Percentiles rank a stretch among this genome's conserved stretches.
These are phyloP conservation scores for Cepaea nemoralis DNA, from an alignment of 1,140 invertebrate genomes.

Conservation along the genomic window DNA sequence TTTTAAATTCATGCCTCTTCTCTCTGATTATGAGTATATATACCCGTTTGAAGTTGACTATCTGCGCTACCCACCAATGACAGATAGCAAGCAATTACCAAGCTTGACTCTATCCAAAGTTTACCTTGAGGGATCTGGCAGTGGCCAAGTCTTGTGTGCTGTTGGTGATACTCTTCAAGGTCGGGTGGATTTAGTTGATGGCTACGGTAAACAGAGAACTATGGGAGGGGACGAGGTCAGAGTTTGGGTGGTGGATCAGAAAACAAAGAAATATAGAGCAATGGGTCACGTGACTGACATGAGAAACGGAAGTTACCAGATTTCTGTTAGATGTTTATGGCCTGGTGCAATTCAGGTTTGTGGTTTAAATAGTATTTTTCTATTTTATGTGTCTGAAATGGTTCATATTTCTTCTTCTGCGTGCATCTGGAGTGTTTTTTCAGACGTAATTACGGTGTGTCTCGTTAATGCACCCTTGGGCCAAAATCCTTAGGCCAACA, in stretches of 20 bases:
- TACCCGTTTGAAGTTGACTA: constrained; percentile 13
- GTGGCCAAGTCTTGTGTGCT: neutral
- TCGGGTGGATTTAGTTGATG: neutral
- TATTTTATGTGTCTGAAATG: too few species aligned
- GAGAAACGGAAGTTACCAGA: constrained; percentile 31
- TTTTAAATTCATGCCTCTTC: neutral
- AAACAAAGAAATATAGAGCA: neutral
- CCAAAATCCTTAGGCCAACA: too few species aligned
- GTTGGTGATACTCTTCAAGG: neutral
- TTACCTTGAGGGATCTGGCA: neutral
- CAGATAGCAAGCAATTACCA: constrained; percentile 7
- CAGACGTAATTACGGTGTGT: too few species aligned
- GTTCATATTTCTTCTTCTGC: too few species aligned
- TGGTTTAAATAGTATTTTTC: too few species aligned
- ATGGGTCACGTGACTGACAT: constrained; percentile 13
- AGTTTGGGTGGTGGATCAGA: constrained; percentile 10
- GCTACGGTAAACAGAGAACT: constrained; percentile 16
- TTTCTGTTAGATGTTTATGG: constrained; percentile 18
- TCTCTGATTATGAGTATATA: neutral
- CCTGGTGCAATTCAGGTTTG: neutral
- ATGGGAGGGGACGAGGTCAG: constrained; percentile 23
- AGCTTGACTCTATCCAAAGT: neutral
- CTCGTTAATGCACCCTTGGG: too few species aligned
- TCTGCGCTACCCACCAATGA: neutral
- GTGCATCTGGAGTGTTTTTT: too few species aligned